Conservation (phyloP, 2,797 vertebrate species). For the Amniataba percoides region DNA sequence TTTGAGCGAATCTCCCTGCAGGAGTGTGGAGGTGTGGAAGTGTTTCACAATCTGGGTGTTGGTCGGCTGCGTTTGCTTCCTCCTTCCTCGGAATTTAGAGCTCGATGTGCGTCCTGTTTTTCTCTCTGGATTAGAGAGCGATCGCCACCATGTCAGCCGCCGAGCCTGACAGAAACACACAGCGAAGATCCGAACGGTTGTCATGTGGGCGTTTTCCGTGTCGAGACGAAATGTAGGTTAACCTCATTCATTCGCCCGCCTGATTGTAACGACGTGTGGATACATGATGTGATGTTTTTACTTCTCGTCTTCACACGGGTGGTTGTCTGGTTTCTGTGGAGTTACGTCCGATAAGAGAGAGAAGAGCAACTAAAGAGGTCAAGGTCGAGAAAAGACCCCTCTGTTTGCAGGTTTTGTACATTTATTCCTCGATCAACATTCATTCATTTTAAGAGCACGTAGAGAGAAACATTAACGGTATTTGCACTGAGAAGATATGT, state of each 20-base stretch:
- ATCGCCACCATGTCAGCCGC: conserved; percentile 19
- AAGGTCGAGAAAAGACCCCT: conserved; percentile 11
- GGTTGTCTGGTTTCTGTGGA: not conserved
- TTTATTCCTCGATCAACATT: not conserved
- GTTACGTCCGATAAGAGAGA: not conserved
- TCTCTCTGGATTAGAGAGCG: conserved; percentile 26
- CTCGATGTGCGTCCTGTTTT: not conserved
- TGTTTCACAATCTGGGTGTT: conserved; percentile 11
- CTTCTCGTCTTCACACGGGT: not conserved
- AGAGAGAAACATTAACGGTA: not conserved
- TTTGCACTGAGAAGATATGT: not conserved
- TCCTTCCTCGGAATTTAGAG: not conserved
- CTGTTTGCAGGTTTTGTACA: not conserved
- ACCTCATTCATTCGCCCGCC: conserved; percentile 35
- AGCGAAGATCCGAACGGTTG: conserved; percentile 24
- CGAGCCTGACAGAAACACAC: conserved; percentile 3
- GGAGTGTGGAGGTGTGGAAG: not conserved
- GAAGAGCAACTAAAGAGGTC: conserved; percentile 26
- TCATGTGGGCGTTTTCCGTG: conserved; percentile 53
- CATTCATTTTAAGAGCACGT: not conserved
- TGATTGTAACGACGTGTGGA: not conserved
- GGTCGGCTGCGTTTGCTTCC: conserved; percentile 4
- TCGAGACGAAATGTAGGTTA: conserved; percentile 63
- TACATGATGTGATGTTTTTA: not conserved
- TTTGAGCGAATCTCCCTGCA: not conserved